These are phyloP conservation scores for Cinclus mexicanus DNA, from an alignment of 2,113 vertebrate species.

Conservation along the genomic window DNA sequence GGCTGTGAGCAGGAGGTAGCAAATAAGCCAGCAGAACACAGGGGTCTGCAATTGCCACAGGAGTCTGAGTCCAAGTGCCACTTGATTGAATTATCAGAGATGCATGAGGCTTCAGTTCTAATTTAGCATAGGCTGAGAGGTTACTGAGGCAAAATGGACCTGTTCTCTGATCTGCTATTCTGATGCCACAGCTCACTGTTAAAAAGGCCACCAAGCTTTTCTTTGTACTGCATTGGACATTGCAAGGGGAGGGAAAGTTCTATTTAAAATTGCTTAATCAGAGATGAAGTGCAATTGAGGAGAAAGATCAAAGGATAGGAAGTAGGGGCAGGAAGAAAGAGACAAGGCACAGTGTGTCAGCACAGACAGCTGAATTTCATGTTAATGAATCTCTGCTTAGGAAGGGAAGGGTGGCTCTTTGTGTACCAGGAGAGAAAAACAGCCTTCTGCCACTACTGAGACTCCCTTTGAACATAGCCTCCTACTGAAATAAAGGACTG, in stretches of 20 bases:
- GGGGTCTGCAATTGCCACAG: background rate
- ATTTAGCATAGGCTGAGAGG: background rate
- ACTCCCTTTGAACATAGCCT: background rate
- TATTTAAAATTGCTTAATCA: background rate
- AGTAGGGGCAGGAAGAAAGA: background rate
- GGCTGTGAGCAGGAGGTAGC: background rate
- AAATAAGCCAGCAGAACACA: background rate
- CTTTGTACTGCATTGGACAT: background rate
- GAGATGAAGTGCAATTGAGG: background rate
- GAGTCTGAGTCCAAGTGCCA: background rate
- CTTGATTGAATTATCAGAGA: background rate
- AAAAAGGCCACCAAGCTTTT: background rate
- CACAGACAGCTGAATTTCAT: background rate
- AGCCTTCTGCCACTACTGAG: background rate
- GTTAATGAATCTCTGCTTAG: conserved; percentile 5
- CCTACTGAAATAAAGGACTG: background rate
- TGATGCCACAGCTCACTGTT: background rate
- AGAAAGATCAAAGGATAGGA: conserved; percentile 46
- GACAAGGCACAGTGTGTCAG: background rate
- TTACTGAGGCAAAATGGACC: background rate
- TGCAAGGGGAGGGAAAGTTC: background rate
- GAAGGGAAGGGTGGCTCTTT: background rate
- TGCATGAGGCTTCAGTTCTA: background rate
- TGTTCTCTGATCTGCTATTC: background rate
- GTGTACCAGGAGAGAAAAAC: background rate